These are phyloP conservation scores for Zaprionus bogoriensis DNA, from an alignment of 2,888 invertebrate genomes.

Conservation along the genomic window DNA sequence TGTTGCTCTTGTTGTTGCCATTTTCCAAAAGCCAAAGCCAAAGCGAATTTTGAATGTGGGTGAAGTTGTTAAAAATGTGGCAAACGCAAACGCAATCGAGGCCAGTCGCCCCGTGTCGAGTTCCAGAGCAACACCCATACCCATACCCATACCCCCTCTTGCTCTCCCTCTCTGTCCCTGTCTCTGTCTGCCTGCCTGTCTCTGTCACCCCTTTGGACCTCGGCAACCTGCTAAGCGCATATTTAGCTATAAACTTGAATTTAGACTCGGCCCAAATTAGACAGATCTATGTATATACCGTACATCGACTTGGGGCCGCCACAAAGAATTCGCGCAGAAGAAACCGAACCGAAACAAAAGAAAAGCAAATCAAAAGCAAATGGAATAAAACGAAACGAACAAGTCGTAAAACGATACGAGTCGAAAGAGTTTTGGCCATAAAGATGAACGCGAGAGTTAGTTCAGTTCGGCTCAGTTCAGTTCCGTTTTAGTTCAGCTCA, in stretches of 20 bases:
- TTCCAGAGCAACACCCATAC: slow-evolving; percentile 31
- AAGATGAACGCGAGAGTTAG: slow-evolving; percentile 2
- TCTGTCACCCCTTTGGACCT: background rate
- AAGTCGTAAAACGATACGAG: background rate
- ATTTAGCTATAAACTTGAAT: slow-evolving; percentile 75
- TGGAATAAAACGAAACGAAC: background rate
- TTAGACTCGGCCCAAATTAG: slow-evolving; percentile 68
- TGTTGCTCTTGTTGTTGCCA: slow-evolving; percentile 30
- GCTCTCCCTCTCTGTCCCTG: background rate
- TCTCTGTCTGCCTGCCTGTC: too few species aligned
- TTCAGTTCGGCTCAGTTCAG: slow-evolving; percentile 10
- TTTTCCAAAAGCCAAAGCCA: slow-evolving; percentile 60
- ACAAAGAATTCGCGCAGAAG: slow-evolving; percentile 19
- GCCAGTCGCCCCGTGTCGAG: slow-evolving; percentile 38
- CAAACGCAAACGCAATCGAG: slow-evolving; percentile 67
- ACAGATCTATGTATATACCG: too few species aligned
- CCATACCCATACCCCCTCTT: background rate
- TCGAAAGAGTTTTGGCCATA: background rate
- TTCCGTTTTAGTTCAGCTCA: background rate
- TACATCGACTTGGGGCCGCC: slow-evolving; percentile 21
- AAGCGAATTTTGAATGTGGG: slow-evolving; percentile 74
- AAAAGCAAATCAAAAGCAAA: background rate
- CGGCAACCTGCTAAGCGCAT: slow-evolving; percentile 50
- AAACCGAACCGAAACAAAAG: background rate
- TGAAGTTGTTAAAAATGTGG: slow-evolving; percentile 70